phyloP scores from a whole-genome alignment of 64 coral and sea anemone species.

The Pocillopora damicornis region DNA sequence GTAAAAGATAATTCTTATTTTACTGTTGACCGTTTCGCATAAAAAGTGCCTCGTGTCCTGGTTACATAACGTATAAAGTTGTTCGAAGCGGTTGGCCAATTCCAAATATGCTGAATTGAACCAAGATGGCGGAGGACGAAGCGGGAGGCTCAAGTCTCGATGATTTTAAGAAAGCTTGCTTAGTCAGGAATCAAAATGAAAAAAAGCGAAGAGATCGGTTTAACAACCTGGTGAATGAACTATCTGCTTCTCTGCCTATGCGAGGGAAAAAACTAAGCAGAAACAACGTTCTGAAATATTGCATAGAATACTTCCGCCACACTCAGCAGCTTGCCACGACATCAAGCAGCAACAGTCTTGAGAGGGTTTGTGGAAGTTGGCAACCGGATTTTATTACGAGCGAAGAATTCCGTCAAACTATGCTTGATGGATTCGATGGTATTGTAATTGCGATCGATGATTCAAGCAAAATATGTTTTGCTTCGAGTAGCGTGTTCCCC shows the following conservation, averaged over 20 bases:
- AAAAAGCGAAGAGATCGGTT: conserved; percentile 61
- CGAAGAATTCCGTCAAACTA: conserved; percentile 41
- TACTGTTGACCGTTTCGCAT: not conserved
- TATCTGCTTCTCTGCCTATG: conserved; percentile 25
- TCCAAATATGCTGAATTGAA: not conserved
- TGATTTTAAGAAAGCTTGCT: conserved; percentile 11
- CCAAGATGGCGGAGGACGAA: conserved; percentile 13
- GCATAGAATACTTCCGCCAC: conserved; percentile 29
- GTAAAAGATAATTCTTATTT: not conserved
- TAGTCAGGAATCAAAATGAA: conserved; percentile 46
- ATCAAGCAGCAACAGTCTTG: not conserved
- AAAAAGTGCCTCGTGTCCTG: not conserved
- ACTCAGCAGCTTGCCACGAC: not conserved
- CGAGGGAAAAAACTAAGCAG: conserved; percentile 35
- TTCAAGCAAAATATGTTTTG: conserved; percentile 23
- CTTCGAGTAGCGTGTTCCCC: not conserved
- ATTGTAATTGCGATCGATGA: conserved; percentile 28
- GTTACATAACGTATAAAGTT: not conserved
- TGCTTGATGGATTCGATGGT: conserved; percentile 40
- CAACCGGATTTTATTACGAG: conserved; percentile 42
- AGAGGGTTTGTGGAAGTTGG: conserved; percentile 28
- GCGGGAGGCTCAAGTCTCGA: not conserved
- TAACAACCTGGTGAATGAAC: conserved; percentile 39
- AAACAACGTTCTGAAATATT: conserved; percentile 39
- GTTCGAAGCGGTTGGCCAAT: too few relatives aligned